These are phyloP conservation scores for Leptoteleia sp. DNA, from an alignment of 1,140 invertebrate genomes.

Conservation along the genomic window DNA sequence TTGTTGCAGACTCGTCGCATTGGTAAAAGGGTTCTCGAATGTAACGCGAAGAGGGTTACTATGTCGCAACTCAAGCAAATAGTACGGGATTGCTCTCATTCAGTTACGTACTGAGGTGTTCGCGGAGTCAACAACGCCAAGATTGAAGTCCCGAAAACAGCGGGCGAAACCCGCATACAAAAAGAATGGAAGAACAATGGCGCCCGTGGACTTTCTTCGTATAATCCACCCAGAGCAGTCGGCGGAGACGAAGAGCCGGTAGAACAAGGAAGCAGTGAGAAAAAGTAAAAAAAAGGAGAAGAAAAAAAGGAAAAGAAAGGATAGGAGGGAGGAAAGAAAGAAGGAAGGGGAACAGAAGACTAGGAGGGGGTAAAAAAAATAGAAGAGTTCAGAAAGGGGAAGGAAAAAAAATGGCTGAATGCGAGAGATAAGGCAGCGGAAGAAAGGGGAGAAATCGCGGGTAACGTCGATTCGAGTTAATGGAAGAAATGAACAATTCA, in stretches of 20 bases:
- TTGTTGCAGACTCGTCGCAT: slow-evolving; percentile 25
- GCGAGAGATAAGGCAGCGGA: slow-evolving; percentile 32
- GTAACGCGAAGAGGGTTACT: slow-evolving; percentile 32
- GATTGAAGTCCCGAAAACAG: slow-evolving; percentile 34
- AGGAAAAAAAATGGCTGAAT: slow-evolving; percentile 6
- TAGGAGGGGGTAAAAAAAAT: background rate
- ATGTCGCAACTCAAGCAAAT: slow-evolving; percentile 18
- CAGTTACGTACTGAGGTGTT: slow-evolving; percentile 13
- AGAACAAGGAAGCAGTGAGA: slow-evolving; percentile 11
- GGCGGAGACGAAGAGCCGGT: slow-evolving; percentile 5
- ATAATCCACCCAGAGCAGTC: slow-evolving; percentile 17
- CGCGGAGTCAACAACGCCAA: slow-evolving; percentile 25
- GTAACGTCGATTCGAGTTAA: no score
- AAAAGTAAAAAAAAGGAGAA: slow-evolving; percentile 16
- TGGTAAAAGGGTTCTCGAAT: slow-evolving; percentile 16
- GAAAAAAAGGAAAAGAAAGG: background rate
- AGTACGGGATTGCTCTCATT: slow-evolving; percentile 21
- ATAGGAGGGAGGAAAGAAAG: background rate
- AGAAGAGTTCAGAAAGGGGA: no score
- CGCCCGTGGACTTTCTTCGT: slow-evolving; percentile 16
- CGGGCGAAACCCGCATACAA: slow-evolving; percentile 7
- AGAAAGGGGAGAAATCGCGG: no score
- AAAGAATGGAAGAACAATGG: slow-evolving; percentile 45
- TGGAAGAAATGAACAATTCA: slow-evolving; percentile 22
- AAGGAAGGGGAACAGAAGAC: no score